Percentiles rank a stretch among this genome's conserved stretches.
Evolutionary conservation across 2,113 vertebrate genomes (phyloP).

Genomic region (Alexandromys fortis): DNA sequence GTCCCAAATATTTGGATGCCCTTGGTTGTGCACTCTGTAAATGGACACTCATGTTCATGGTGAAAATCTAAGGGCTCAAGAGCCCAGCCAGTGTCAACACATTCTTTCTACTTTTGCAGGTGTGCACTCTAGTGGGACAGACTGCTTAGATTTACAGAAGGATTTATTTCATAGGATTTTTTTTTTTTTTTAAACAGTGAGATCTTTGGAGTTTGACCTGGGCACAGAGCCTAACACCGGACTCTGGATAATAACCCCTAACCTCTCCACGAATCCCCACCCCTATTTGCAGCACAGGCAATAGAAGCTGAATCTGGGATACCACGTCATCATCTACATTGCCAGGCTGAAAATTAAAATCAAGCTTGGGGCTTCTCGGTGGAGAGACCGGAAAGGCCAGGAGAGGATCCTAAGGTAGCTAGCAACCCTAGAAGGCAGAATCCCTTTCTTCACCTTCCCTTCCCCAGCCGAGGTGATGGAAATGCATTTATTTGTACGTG

Average conservation of each 20-base stretch:
- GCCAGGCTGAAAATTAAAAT: not conserved
- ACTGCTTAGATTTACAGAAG: slow-evolving; percentile 16
- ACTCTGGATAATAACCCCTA: not conserved
- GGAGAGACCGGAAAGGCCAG: not conserved
- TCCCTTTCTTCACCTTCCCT: not conserved
- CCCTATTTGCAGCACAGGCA: not conserved
- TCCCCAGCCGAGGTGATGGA: not conserved
- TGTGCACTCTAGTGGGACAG: not conserved
- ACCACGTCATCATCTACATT: not conserved
- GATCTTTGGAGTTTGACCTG: not conserved
- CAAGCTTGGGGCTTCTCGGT: not conserved
- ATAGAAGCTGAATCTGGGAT: not conserved
- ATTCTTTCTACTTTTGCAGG: slow-evolving; percentile 51
- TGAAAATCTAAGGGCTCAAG: slow-evolving; percentile 19
- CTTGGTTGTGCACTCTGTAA: slow-evolving; percentile 54
- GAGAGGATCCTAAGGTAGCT: not conserved
- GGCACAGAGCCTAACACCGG: not conserved
- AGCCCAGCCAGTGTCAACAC: slow-evolving; percentile 48
- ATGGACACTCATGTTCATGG: slow-evolving; percentile 45
- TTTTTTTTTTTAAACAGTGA: not conserved
- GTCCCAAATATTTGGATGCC: not conserved
- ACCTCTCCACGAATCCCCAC: not conserved
- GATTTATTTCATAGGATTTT: not conserved
- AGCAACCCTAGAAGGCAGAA: not conserved
- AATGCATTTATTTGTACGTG: not conserved